Base-by-base conservation (phyloP, 2,888 invertebrate species). In the Temnothorax ravouxi region DNA sequence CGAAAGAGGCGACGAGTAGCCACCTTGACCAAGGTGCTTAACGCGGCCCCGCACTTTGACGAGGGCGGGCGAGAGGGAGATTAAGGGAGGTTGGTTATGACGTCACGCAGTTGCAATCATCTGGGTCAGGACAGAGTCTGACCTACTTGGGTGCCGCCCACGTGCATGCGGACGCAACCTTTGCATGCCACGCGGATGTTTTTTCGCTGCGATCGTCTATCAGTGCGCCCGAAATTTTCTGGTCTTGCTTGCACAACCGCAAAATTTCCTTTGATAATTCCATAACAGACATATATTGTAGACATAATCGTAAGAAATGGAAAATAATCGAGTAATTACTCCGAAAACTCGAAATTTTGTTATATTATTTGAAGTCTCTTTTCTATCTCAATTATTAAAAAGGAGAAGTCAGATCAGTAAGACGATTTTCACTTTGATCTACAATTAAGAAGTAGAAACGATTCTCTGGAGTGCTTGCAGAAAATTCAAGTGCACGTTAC, bases 71-170 rank as follows among this genome's bases (percentile, higher is more conserved):
- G 64, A 41, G 41, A 59, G 74, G 76, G 84, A 84, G 84, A 86
- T 75, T 77, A 85, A 85, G 86, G 87, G 84, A 83, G 87, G 85
- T 84, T 87, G 84, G 72, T 71, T 84, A 80, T 92, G 92, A 93
- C 93, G 93, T 93, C 93, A 93, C 88, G 3, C 87, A 87, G 86
- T 34, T 64, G 41, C 87, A 91, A 88, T 93, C 93, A 94, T 93
- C 91, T 92, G 90, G 94, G 94, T 94, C 93, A 92, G 93, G 89
- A 92, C 90, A 85, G 87, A 90, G 91, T 92, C 85, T 91, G 94
- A 93, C 93, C 94, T 90, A 93, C 92, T 93, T 88, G 76, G 85
- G 15, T 72, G 56, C 54, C 85, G 41, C 59, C 82, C 52, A 54
- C 80, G 83, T 88, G 88, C 89, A 88, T 86, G 86, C 87, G 89